Conservation (phyloP, 2,888 invertebrate genomes). For the Criorhina ranunculi region DNA sequence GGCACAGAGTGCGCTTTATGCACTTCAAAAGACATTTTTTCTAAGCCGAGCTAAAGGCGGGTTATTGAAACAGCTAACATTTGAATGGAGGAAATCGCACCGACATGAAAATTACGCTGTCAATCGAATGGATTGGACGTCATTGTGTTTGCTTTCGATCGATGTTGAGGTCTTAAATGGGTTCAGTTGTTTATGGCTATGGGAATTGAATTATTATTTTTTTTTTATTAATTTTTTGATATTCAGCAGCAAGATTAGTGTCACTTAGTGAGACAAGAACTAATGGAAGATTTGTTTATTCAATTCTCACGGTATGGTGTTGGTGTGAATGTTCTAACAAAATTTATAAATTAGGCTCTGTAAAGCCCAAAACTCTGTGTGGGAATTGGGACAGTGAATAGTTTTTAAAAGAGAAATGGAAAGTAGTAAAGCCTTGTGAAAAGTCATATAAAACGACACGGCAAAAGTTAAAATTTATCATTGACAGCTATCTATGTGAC, state of each 20-base stretch:
- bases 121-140: constrained; percentile 38
- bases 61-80: constrained; percentile 27
- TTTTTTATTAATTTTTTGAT: background rate
- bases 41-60: constrained; percentile 14
- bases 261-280: background rate
- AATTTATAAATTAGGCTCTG: background rate
- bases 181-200: constrained; percentile 29
- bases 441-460: too few species aligned
- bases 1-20: constrained; percentile 19
- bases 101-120: constrained; percentile 63
- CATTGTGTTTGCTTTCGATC: constrained; percentile 23
- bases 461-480: background rate
- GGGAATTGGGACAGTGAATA: constrained; percentile 34
- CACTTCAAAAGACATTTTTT: constrained; percentile 35
- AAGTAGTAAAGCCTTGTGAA: background rate
- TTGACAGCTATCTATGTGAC: constrained; percentile 1
- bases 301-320: constrained; percentile 12
- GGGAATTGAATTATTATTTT: constrained; percentile 33
- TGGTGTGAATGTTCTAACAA: constrained; percentile 11
- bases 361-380: background rate
- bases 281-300: constrained; percentile 34
- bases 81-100: constrained; percentile 49
- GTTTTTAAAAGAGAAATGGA: too few species aligned
- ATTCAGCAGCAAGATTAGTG: constrained; percentile 1
- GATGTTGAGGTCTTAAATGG: constrained; percentile 10